phyloP scores from a whole-genome alignment of 2,888 invertebrate genomes.

The Drosophila algonquin region DNA sequence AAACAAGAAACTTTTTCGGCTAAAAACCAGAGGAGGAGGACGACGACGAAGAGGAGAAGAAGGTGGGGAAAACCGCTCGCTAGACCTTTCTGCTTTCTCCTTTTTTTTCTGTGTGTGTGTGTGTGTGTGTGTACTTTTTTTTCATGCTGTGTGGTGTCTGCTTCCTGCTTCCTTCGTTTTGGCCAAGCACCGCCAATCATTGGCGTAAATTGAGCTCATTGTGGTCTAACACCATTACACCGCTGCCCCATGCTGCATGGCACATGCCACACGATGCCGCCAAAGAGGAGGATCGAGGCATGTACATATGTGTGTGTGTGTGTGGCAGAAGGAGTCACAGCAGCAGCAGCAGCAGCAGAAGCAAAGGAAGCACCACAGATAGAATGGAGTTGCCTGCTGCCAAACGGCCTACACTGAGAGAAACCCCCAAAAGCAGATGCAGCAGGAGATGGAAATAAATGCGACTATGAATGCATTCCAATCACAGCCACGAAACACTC shows the following conservation, averaged over 20 bases:
- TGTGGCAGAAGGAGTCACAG: slow-evolving; percentile 1
- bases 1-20: slow-evolving; percentile 62
- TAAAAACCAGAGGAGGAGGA: slow-evolving; percentile 8
- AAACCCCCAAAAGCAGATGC: not conserved
- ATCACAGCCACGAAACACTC: too few relatives aligned
- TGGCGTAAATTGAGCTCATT: slow-evolving; percentile 79
- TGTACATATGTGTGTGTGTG: too few relatives aligned
- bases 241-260: slow-evolving; percentile 9
- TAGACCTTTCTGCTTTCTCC: slow-evolving; percentile 17
- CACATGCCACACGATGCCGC: slow-evolving; percentile 20
- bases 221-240: slow-evolving; percentile 72
- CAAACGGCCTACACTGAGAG: slow-evolving; percentile 16
- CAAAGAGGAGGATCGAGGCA: slow-evolving; percentile 4
- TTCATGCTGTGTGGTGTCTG: slow-evolving; percentile 9
- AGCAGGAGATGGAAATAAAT: too few relatives aligned
- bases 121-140: slow-evolving; percentile 11
- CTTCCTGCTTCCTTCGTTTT: slow-evolving; percentile 23
- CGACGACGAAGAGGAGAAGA: too few relatives aligned
- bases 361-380: slow-evolving; percentile 29
- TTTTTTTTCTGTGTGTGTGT: slow-evolving; percentile 2
- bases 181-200: slow-evolving; percentile 71
- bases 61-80: slow-evolving; percentile 20
- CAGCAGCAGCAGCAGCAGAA: slow-evolving; percentile 6
- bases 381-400: slow-evolving; percentile 44
- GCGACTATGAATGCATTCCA: too few relatives aligned